phyloP scores from a whole-genome alignment of 2,113 vertebrate genomes.

The Megalops atlanticus region DNA sequence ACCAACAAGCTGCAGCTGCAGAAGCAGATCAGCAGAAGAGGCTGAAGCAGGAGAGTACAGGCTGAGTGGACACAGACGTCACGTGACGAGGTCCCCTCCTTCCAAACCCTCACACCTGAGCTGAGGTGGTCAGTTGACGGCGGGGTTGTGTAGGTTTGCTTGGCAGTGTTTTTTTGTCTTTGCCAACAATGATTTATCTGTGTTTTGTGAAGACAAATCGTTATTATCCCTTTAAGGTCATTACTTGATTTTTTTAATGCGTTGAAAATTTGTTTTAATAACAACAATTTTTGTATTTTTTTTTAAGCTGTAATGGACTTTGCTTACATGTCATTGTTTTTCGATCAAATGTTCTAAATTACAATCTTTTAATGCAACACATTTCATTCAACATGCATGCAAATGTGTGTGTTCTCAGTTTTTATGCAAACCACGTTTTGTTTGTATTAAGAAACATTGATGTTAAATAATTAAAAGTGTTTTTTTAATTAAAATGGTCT shows the following conservation, averaged over 20 bases:
- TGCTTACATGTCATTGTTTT: not conserved
- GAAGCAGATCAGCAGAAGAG: conserved; percentile 68
- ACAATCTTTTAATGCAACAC: not conserved
- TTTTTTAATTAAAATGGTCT: not conserved
- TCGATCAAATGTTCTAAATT: too few species aligned
- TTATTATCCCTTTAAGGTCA: not conserved
- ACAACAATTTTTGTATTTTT: too few species aligned
- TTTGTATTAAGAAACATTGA: not conserved
- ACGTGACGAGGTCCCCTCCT: not conserved
- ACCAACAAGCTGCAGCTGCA: conserved; percentile 78
- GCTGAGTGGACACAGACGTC: not conserved
- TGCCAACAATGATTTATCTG: not conserved
- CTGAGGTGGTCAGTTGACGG: not conserved
- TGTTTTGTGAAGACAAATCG: not conserved
- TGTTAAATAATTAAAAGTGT: too few species aligned
- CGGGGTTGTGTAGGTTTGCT: not conserved
- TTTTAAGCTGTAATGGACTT: too few species aligned
- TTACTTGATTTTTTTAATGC: too few species aligned
- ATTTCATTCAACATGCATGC: not conserved
- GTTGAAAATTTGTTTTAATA: too few species aligned
- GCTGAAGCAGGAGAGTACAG: conserved; percentile 37
- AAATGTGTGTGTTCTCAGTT: not conserved
- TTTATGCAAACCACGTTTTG: not conserved
- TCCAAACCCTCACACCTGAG: not conserved
- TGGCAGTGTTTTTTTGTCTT: not conserved